Conservation (phyloP, 2,797 vertebrate species). For the Yasuhikotakia modesta region DNA sequence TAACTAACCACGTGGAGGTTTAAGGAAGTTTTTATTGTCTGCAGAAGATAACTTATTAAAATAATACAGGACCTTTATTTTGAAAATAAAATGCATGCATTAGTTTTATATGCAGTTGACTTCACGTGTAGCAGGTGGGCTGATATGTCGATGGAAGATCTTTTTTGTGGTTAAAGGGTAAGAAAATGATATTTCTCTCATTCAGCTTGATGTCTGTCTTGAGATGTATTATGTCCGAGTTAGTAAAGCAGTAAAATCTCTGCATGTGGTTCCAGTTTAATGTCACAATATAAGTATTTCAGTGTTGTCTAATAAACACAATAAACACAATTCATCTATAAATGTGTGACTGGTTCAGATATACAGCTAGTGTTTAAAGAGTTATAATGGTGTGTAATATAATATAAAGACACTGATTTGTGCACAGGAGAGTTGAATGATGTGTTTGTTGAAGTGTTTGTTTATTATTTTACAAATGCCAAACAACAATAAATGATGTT, state of each 20-base stretch:
- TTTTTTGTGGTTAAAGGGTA: constrained; percentile 88
- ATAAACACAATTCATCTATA: neutral
- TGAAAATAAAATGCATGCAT: neutral
- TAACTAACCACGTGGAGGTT: too few relatives aligned
- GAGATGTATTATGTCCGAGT: neutral
- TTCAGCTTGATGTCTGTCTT: neutral
- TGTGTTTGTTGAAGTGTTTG: neutral
- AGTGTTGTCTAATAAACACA: neutral
- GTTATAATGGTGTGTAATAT: neutral
- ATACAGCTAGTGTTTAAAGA: neutral
- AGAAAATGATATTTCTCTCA: constrained; percentile 55
- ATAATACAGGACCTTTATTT: constrained; percentile 29
- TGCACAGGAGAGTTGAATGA: neutral
- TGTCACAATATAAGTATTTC: constrained; percentile 3
- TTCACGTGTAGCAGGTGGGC: constrained; percentile 56
- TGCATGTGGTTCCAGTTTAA: constrained; percentile 7
- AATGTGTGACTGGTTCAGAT: neutral
- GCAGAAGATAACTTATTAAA: too few relatives aligned
- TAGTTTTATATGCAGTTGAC: constrained; percentile 5
- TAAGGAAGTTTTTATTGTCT: too few relatives aligned
- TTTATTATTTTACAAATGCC: neutral
- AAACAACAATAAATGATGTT: neutral
- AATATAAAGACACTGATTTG: constrained; percentile 13
- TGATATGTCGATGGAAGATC: constrained; percentile 84
- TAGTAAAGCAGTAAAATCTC: neutral